Evolutionary conservation across 2,797 vertebrate species (phyloP), one percentile per base, ranked within the genome.

Genomic region (Sphenopsis melanotis): DNA sequence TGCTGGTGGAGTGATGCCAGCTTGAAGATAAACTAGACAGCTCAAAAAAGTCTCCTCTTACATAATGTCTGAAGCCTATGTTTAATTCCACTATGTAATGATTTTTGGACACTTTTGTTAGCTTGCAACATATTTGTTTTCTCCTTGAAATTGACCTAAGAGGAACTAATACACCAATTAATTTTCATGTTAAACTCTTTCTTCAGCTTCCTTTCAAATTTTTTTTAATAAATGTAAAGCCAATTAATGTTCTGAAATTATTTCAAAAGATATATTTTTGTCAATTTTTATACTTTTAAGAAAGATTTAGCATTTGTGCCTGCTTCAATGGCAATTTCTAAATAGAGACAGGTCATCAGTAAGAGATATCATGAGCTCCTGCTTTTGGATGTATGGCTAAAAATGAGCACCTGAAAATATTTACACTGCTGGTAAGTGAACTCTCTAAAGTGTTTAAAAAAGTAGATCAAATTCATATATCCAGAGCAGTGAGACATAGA

Each of bases 191-290:
- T 49, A 56, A 78, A 39, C 4, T 66, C 23, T 63, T 90, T 83
- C 13, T 74, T 78, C 22, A 36, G 12, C 27, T 78, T 4, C 2
- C 9, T 59, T 86, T 57, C 10, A 20, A 20, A 2, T 4, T 36
- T 49, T 56, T 59, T 75, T 24, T 5, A 12, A 34, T 18, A 82
- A 44, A 78, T 74, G 0, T 26, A 16, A 71, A 52, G 13, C 1
- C 0, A 8, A 24, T n/a, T 69, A 46, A 14, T 23, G 9, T 46
- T 50, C 41, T 53, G 13, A 76, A 82, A 69, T 5, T 0, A 65
- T 79, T 72, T 65, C 2, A 46, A 75, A 83, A 75, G 1, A 1
- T 3, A 52, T 3, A n/a, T 4, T 83, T 71, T 72, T 60, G 22
- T 21, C 2, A 42, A 16, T 50, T 68, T 74, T 66, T 49, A 12